phyloP scores from a whole-genome alignment of 1,140 invertebrate genomes.

The Sinonovacula constricta region DNA sequence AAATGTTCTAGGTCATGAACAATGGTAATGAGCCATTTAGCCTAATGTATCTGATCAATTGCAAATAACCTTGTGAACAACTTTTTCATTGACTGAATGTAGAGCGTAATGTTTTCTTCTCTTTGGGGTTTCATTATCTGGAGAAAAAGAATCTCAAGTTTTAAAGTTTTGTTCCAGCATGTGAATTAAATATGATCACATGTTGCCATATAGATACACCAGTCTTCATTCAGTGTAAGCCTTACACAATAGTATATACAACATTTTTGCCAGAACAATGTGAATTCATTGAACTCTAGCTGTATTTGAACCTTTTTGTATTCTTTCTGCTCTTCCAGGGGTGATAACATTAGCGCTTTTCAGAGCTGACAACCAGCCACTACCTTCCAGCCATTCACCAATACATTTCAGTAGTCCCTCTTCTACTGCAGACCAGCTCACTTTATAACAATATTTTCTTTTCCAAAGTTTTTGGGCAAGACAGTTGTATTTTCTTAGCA shows the following conservation, averaged over 20 bases:
- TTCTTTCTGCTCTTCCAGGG: constrained; percentile 27
- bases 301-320: constrained; percentile 35
- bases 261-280: not conserved
- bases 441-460: constrained; percentile 49
- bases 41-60: not conserved
- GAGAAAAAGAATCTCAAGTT: constrained; percentile 3
- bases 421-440: constrained; percentile 53
- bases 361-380: constrained; percentile 36
- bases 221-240: not conserved
- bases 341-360: not conserved
- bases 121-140: not conserved
- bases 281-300: not conserved
- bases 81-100: not conserved
- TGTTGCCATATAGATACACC: not conserved
- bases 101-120: not conserved
- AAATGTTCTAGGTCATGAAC: not conserved
- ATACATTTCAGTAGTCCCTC: constrained; percentile 23
- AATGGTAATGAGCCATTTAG: not conserved
- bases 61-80: not conserved
- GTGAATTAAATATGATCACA: not conserved
- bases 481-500: constrained; percentile 1
- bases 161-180: not conserved
- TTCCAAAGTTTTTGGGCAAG: constrained; percentile 50
- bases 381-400: constrained; percentile 29
- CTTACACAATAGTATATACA: not conserved